phyloP scores from a whole-genome alignment of 2,888 invertebrate species.

The Druceiella hillmani region DNA sequence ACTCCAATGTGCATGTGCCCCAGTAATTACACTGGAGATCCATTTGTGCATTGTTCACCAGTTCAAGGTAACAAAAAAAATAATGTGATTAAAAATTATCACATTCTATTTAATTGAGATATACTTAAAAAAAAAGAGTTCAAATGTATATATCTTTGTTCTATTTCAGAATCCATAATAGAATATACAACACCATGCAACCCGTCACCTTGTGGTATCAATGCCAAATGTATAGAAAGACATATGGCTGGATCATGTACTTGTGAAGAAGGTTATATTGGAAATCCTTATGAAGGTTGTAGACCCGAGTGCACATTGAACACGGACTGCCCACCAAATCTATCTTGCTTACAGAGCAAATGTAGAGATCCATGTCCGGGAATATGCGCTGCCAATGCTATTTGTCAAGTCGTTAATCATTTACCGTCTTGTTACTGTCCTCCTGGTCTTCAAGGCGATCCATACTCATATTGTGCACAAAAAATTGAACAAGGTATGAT shows the following conservation, averaged over 20 bases:
- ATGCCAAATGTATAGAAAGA: conserved; percentile 57
- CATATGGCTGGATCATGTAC: conserved; percentile 66
- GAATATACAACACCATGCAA: conserved; percentile 55
- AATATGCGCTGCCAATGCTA: conserved; percentile 65
- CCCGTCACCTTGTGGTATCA: conserved; percentile 63
- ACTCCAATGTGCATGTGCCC: conserved; percentile 70
- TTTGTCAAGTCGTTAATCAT: conserved; percentile 72
- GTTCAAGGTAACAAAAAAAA: no score
- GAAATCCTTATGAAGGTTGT: conserved; percentile 54
- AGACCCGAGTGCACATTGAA: conserved; percentile 77
- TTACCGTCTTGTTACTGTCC: conserved; percentile 68
- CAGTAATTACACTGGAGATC: conserved; percentile 57
- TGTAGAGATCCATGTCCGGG: conserved; percentile 78
- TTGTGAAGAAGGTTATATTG: conserved; percentile 56
- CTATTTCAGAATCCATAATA: conserved; percentile 35
- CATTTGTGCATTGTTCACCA: conserved; percentile 58
- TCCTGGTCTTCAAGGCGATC: conserved; percentile 64
- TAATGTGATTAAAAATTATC: no score
- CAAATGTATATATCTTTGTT: no score
- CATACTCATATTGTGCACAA: conserved; percentile 57
- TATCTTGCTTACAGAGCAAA: conserved; percentile 70
- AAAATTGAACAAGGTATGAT: conserved; percentile 39
- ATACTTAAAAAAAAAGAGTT: no score
- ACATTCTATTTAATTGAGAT: no score
- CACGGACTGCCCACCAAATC: conserved; percentile 67